These are phyloP conservation scores for Nannospalax galili DNA, from an alignment of 2,113 vertebrate genomes.

Conservation along the genomic window DNA sequence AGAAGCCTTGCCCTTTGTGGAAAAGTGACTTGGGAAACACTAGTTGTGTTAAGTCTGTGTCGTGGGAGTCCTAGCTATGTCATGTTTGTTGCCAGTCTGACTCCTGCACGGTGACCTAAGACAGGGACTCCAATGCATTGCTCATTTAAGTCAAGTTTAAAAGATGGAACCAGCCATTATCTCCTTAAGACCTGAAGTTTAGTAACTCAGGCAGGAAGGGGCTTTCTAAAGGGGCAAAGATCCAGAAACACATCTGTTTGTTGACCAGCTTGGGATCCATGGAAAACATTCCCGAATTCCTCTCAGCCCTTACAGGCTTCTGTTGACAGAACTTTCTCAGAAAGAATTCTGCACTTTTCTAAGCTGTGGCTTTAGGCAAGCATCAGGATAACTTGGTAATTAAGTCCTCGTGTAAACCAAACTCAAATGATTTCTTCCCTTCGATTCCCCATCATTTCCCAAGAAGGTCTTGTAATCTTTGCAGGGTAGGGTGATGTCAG, in stretches of 20 bases:
- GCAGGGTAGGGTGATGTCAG: background rate
- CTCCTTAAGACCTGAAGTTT: constrained; percentile 1
- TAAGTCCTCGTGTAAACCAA: constrained; percentile 62
- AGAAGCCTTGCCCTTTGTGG: background rate
- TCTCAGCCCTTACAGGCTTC: constrained; percentile 37
- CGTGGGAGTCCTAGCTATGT: background rate
- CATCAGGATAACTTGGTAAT: constrained; percentile 37
- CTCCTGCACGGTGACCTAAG: background rate
- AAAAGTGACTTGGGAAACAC: constrained; percentile 36
- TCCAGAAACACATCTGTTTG: background rate
- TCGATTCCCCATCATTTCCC: constrained; percentile 44
- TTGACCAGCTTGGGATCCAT: constrained; percentile 26
- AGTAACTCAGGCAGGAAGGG: background rate
- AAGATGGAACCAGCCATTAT: constrained; percentile 10
- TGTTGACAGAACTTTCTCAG: constrained; percentile 61
- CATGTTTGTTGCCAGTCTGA: constrained; percentile 14
- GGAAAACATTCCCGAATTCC: constrained; percentile 28
- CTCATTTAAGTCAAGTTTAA: background rate
- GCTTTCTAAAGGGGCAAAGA: background rate
- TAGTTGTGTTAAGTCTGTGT: background rate
- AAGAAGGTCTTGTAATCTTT: constrained; percentile 1
- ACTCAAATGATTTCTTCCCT: constrained; percentile 26
- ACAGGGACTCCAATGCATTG: background rate
- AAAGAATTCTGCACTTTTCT: constrained; percentile 62
- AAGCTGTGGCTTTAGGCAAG: constrained; percentile 58